These are phyloP conservation scores for Spialia ferax DNA, from an alignment of 2,888 invertebrate genomes.

Conservation along the genomic window DNA sequence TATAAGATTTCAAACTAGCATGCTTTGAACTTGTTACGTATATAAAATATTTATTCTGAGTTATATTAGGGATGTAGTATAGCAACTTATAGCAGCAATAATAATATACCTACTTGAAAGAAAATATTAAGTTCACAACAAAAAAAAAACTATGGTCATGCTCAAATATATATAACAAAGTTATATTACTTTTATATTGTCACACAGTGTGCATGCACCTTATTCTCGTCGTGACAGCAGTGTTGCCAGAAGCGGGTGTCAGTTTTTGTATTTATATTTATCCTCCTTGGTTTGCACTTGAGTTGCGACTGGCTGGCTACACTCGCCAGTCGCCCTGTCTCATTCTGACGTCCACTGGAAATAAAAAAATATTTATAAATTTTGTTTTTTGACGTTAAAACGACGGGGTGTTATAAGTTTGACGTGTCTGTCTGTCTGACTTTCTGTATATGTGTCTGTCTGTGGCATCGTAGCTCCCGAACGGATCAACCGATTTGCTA, in stretches of 20 bases:
- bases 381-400: too few relatives aligned
- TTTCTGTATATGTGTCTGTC: too few relatives aligned
- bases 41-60: too few relatives aligned
- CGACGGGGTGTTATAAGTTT: too few relatives aligned
- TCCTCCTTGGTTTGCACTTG: slow-evolving; percentile 51
- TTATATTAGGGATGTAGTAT: background rate
- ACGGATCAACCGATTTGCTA: too few relatives aligned
- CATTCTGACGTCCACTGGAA: slow-evolving; percentile 74
- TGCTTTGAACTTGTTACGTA: too few relatives aligned
- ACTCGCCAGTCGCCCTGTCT: slow-evolving; percentile 58
- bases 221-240: background rate
- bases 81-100: background rate
- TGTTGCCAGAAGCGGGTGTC: slow-evolving; percentile 41
- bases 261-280: slow-evolving; percentile 70
- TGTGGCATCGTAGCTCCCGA: too few relatives aligned
- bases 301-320: slow-evolving; percentile 41
- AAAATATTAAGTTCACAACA: background rate
- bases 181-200: background rate
- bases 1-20: too few relatives aligned
- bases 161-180: background rate
- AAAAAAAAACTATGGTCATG: background rate
- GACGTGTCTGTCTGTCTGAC: too few relatives aligned
- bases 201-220: background rate
- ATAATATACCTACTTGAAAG: background rate
- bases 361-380: background rate